Evolutionary conservation across 1,140 invertebrate genomes (phyloP), one percentile per base, ranked within the genome.

Genomic region (Lasioglossum albipes): DNA sequence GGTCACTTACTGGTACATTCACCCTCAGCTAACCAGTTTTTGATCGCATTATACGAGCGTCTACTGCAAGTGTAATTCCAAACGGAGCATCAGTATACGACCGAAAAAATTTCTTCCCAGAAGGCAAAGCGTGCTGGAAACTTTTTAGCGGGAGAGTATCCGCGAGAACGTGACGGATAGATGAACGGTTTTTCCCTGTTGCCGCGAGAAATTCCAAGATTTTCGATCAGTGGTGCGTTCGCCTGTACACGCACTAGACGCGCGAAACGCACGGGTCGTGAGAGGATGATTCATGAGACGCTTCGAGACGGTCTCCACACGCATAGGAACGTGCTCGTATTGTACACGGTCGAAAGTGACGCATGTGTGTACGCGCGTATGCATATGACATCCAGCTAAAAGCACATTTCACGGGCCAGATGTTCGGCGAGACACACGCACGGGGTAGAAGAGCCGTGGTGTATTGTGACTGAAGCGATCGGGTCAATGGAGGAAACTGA

Each of bases 221-320:
- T n/a, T 42, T 22, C 2, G 54, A 65, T 57, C 41, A 54, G 31
- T 0, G 36, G 36, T 52, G 71, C 16, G 10, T 61, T 66, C 31
- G 20, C 62, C 7, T 81, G 16, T 36, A 16, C 42, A 54, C 52
- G 36, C 74, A 79, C 42, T 65, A 27, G 52, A 84, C 66, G 69
- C 79, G 59, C 78, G 68, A 61, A 31, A 72, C 72, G 57, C 68
- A 68, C 72, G 84, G 64, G 61, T 75, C 66, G 68, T 64, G 75
- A 88, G 81, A 84, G 82, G 76, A 84, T 78, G 84, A 88, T 85
- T 88, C 84, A 80, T 41, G 73, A 66, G 59, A 73, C 45, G 57
- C 42, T 36, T 20, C 45, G 45, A 49, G 45, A 49, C 45, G 9
- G 45, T 49, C 45, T 49, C 45, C 70, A 82, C 65, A 18, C 18